phyloP scores from a whole-genome alignment of 2,113 vertebrate genomes.

The Amblyornis subalaris region DNA sequence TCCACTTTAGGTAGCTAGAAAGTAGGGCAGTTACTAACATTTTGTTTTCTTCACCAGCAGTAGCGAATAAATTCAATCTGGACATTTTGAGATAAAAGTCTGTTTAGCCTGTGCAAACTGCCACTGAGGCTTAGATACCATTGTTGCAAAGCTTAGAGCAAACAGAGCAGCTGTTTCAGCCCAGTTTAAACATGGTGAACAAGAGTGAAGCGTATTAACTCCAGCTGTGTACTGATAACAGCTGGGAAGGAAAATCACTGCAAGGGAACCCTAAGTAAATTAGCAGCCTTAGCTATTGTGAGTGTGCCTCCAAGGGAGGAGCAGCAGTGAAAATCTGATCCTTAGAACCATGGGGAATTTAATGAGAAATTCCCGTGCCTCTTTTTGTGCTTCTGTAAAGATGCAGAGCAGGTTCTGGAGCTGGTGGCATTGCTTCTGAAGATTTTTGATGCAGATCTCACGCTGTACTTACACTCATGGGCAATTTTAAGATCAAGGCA shows the following conservation, averaged over 20 bases:
- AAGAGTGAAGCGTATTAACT: conserved; percentile 31
- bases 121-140: background rate
- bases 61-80: background rate
- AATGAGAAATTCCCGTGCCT: background rate
- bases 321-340: background rate
- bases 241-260: conserved; percentile 26
- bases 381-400: background rate
- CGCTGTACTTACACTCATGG: background rate
- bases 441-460: background rate
- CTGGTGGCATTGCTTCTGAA: fast-evolving
- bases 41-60: background rate
- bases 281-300: background rate
- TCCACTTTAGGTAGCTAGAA: background rate
- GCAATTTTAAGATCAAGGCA: background rate
- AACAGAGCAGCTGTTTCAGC: conserved; percentile 39
- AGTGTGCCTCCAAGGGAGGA: background rate
- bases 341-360: background rate
- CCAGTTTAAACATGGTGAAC: conserved; percentile 32
- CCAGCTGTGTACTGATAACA: conserved; percentile 45
- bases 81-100: conserved; percentile 23
- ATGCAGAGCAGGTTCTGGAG: background rate
- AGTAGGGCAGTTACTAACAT: background rate
- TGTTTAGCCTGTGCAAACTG: background rate
- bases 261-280: conserved; percentile 1
- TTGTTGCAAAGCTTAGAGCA: conserved; percentile 33